Percentiles rank a stretch among this genome's conserved stretches.
phyloP scores from a whole-genome alignment of 1,140 invertebrate species.

The Eumeta japonica region DNA sequence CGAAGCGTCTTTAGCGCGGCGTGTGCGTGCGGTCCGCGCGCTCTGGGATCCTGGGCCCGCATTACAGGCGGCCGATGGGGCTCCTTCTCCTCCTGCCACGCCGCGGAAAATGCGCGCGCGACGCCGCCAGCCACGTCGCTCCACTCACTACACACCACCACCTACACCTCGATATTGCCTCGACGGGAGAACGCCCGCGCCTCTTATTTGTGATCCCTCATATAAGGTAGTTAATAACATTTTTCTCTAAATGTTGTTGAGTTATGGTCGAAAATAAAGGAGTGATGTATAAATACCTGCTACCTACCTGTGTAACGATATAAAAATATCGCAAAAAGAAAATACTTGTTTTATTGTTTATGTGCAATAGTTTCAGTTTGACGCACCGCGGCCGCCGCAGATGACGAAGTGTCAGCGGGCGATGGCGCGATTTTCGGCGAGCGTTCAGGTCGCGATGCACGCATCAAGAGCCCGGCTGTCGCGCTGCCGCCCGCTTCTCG shows the following conservation, averaged over 20 bases:
- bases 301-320: too few relatives aligned
- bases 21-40: constrained; percentile 27
- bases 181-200: constrained; percentile 36
- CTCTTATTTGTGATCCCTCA: constrained; percentile 38
- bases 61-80: constrained; percentile 10
- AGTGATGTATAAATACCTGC: too few relatives aligned
- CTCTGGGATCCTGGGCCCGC: constrained; percentile 23
- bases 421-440: constrained; percentile 35
- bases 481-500: constrained; percentile 26
- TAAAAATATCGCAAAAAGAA: too few relatives aligned
- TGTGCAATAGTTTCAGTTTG: constrained; percentile 42
- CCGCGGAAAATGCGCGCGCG: constrained; percentile 39
- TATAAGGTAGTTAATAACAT: too few relatives aligned
- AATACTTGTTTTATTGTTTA: too few relatives aligned
- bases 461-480: constrained; percentile 32
- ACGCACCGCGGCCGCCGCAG: constrained; percentile 27
- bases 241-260: too few relatives aligned
- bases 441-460: constrained; percentile 35
- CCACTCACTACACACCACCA: constrained; percentile 24
- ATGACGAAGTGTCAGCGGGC: constrained; percentile 29
- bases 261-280: too few relatives aligned
- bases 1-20: constrained; percentile 35
- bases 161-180: constrained; percentile 33
- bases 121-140: constrained; percentile 32
- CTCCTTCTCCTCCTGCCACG: constrained; percentile 25